Conservation (phyloP, 2,888 invertebrate genomes). For the Esperia sulphurella region DNA sequence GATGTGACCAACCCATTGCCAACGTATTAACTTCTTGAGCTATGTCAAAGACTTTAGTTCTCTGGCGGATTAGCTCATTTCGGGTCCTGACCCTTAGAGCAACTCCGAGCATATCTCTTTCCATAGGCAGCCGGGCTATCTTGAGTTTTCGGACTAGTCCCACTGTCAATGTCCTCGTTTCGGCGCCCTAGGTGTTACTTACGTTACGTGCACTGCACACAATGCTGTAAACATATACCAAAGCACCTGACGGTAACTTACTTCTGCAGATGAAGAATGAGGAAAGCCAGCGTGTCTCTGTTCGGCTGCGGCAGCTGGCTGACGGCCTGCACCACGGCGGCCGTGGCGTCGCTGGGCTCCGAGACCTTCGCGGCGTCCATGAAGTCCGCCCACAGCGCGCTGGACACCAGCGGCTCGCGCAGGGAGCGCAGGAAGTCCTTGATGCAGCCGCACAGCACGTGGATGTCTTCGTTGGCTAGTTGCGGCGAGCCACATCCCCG, state of each 20-base stretch:
- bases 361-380: constrained; percentile 81
- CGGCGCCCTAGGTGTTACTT: too few species aligned
- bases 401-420: constrained; percentile 93
- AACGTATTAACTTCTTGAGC: too few species aligned
- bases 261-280: constrained; percentile 93
- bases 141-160: too few species aligned
- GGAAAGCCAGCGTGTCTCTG: constrained; percentile 95
- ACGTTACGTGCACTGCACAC: too few species aligned
- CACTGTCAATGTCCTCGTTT: too few species aligned
- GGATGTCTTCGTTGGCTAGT: constrained; percentile 86
- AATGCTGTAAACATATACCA: too few species aligned
- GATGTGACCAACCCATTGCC: too few species aligned
- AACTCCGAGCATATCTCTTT: too few species aligned
- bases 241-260: constrained; percentile 34
- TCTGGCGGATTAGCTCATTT: too few species aligned
- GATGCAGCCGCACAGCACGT: constrained; percentile 94
- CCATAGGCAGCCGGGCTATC: too few species aligned
- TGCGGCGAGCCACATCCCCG: constrained; percentile 92
- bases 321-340: constrained; percentile 86
- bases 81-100: too few species aligned
- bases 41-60: too few species aligned
- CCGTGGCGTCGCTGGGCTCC: constrained; percentile 80
- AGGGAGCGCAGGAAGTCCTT: constrained; percentile 96
- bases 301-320: constrained; percentile 94
- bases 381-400: constrained; percentile 89